Percentiles rank a stretch among this genome's conserved stretches.
These are phyloP conservation scores for Heliopora coerulea DNA, from an alignment of 92 coral and sea anemone genomes.

Conservation along the genomic window DNA sequence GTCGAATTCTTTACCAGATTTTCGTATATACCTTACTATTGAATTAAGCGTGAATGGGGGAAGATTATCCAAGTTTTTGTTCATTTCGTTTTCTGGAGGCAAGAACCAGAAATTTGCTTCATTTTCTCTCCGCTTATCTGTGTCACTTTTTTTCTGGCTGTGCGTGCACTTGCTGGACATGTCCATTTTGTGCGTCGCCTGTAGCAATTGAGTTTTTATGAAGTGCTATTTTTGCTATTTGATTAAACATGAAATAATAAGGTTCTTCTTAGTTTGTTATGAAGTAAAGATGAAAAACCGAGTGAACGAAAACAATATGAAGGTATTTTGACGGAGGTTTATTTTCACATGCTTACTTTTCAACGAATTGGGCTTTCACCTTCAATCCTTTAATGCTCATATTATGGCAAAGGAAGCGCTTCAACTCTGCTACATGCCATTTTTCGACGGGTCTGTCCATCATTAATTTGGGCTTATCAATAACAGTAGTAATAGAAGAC, in stretches of 20 bases:
- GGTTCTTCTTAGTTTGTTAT: too few relatives aligned
- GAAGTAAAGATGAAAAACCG: not conserved
- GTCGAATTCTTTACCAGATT: slow-evolving; percentile 44
- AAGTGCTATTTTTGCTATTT: slow-evolving; percentile 26
- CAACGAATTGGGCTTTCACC: slow-evolving; percentile 45
- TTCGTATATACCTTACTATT: slow-evolving; percentile 35
- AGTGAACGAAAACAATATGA: not conserved
- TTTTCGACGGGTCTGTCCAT: slow-evolving; percentile 44
- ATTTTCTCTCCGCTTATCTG: slow-evolving; percentile 34
- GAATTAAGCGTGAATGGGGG: slow-evolving; percentile 37
- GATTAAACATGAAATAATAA: slow-evolving; percentile 12
- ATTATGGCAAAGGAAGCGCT: slow-evolving; percentile 30
- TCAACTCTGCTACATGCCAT: slow-evolving; percentile 36
- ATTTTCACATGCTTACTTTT: slow-evolving; percentile 33
- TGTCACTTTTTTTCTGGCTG: slow-evolving; percentile 34
- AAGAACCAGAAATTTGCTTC: slow-evolving; percentile 43
- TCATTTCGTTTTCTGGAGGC: slow-evolving; percentile 34
- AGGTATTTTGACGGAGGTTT: not conserved
- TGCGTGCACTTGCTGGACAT: not conserved
- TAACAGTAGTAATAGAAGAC: too few relatives aligned
- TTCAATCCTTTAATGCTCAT: slow-evolving; percentile 44
- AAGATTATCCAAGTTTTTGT: slow-evolving; percentile 25
- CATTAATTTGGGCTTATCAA: not conserved
- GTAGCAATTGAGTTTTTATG: slow-evolving; percentile 9
- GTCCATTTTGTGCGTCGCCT: not conserved